Evolutionary conservation across 37 sponge, comb jelly and placozoan species (phyloP), one percentile per base, ranked within the genome.

Genomic region (Chondrosia reniformis): DNA sequence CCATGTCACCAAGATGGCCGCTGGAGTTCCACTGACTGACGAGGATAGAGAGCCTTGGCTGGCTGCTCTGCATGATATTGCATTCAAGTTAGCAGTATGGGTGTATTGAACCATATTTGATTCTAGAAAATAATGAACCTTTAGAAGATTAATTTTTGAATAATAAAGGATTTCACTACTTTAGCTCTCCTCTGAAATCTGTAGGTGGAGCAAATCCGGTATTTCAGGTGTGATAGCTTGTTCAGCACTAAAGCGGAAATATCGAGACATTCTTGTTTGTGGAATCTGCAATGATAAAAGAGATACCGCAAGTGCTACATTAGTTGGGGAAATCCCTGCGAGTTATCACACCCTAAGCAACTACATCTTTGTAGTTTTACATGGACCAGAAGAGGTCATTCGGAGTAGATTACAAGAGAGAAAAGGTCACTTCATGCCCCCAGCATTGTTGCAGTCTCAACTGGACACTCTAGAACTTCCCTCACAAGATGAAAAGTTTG

Each of bases 11-110:
- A 93, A 93, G 63, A 89, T 93, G 93, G 67, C 61, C 17, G 43
- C 58, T 21, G 91, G 93, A 34, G 56, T 72, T 7, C 79, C 93
- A 33, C 81, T 93, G 33, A 93, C 93, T n/a, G 93, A 93, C 67
- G 39, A 89, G 82, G 92, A 42, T 61, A 79, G 92, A 34, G 45
- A 45, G 1, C 85, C 92, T 1, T 91, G 92, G 92, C 40, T 91
- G 66, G 33, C 67, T 37, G 6, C 64, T 21, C 75, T 91, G 46
- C 85, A 84, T 28, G 21, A 30, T 9, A 30, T 80, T 10, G 24
- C 83, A 12, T 3, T 28, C 0, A 8, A 43, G 45, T 81, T 78
- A 79, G 44, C 9, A n/a, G n/a, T n/a, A n/a, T n/a, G n/a, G n/a
- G n/a, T n/a, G n/a, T n/a, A n/a, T n/a, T n/a, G n/a, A n/a, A n/a